Evolutionary conservation across 1,140 invertebrate genomes (phyloP).

Genomic region (Mylabris phalerata): DNA sequence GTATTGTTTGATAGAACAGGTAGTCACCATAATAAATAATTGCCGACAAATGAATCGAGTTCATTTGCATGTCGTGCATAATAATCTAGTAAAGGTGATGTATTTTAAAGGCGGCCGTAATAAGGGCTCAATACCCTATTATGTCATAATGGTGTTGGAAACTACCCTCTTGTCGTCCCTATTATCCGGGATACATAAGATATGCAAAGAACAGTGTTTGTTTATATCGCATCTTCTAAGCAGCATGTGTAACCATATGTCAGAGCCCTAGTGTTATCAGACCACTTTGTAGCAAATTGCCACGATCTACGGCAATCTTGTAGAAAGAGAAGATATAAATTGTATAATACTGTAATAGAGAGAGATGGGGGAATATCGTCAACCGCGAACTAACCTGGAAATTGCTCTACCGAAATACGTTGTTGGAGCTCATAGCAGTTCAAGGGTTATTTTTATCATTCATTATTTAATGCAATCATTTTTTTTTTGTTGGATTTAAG

Average conservation of each 20-base stretch:
- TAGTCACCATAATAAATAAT: too few relatives aligned
- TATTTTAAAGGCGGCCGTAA: slow-evolving; percentile 21
- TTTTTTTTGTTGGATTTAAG: too few relatives aligned
- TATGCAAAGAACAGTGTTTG: slow-evolving; percentile 38
- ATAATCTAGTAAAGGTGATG: slow-evolving; percentile 7
- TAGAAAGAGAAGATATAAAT: not conserved
- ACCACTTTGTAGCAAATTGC: slow-evolving; percentile 38
- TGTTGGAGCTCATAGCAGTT: slow-evolving; percentile 22
- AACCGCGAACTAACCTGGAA: slow-evolving; percentile 33
- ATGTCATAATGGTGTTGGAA: slow-evolving; percentile 34
- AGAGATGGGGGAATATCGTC: slow-evolving; percentile 24
- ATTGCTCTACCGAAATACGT: slow-evolving; percentile 33
- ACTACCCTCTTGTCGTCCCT: slow-evolving; percentile 33
- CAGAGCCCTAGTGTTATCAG: slow-evolving; percentile 34
- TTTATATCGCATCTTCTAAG: slow-evolving; percentile 37
- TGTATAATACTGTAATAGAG: not conserved
- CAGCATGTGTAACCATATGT: slow-evolving; percentile 39
- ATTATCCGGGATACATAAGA: slow-evolving; percentile 33
- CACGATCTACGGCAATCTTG: slow-evolving; percentile 32
- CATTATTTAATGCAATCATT: not conserved
- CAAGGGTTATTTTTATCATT: slow-evolving; percentile 27
- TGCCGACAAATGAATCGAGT: slow-evolving; percentile 12
- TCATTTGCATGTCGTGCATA: slow-evolving; percentile 13
- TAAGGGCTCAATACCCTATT: slow-evolving; percentile 36
- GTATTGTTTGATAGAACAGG: too few relatives aligned